phyloP scores from a whole-genome alignment of 1,140 invertebrate genomes.

The Penaeus chinensis region DNA sequence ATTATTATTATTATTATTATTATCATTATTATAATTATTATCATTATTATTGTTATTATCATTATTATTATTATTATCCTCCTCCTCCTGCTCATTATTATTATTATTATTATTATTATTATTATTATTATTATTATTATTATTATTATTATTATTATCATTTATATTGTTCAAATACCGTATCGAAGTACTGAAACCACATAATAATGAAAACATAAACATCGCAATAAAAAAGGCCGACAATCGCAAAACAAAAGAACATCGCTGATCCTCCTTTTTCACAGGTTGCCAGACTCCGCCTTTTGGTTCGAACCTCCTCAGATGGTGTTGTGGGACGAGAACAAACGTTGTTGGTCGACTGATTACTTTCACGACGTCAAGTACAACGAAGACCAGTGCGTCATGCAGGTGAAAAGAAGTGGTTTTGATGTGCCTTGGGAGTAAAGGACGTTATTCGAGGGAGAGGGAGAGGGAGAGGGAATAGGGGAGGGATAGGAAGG shows the following conservation, averaged over 20 bases:
- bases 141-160: too few species aligned
- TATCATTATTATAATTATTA: background rate
- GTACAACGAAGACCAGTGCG: conserved; percentile 82
- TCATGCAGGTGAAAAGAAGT: conserved; percentile 54
- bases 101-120: too few species aligned
- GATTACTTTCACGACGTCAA: conserved; percentile 83
- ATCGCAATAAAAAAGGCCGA: background rate
- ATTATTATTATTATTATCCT: too few species aligned
- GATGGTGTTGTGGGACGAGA: conserved; percentile 80
- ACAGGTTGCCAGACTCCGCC: conserved; percentile 78
- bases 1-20: background rate
- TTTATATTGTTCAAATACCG: too few species aligned
- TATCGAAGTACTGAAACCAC: too few species aligned
- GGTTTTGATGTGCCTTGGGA: background rate
- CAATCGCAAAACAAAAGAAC: background rate
- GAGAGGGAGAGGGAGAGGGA: background rate
- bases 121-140: too few species aligned
- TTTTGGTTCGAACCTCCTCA: conserved; percentile 86
- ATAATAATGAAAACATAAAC: too few species aligned
- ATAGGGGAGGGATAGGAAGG: background rate
- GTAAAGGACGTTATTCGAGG: background rate
- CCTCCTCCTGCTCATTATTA: too few species aligned
- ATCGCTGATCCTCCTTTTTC: background rate
- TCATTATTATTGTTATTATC: background rate
- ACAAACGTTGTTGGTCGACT: conserved; percentile 76